A percentile compares a stretch with the other conserved stretches of the same genome.
Evolutionary conservation across 1,140 invertebrate genomes (phyloP).

Genomic region (Scaptomyza graminum): DNA sequence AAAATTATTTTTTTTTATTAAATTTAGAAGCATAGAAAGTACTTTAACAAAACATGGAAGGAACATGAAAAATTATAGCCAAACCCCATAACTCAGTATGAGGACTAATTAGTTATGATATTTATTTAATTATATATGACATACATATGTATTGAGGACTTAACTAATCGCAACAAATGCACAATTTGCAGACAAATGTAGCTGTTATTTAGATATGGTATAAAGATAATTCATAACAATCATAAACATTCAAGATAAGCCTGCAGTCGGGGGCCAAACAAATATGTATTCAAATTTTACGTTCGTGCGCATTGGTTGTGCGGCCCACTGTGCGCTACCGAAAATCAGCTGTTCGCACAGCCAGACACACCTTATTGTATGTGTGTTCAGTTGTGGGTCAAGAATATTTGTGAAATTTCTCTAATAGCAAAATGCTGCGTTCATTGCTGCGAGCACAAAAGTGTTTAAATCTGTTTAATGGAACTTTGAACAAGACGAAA

Average conservation of each 20-base stretch:
- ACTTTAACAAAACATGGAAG: too few species aligned
- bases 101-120: constrained; percentile 12
- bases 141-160: constrained; percentile 14
- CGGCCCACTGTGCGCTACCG: constrained; percentile 14
- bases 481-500: not conserved
- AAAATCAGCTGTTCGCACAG: constrained; percentile 38
- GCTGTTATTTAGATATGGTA: not conserved
- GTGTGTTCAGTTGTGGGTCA: constrained; percentile 8
- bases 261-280: not conserved
- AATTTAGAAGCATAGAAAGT: too few species aligned
- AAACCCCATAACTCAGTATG: too few species aligned
- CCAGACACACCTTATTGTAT: too few species aligned
- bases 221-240: too few species aligned
- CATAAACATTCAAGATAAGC: too few species aligned
- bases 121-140: too few species aligned
- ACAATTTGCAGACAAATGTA: not conserved
- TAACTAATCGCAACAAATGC: not conserved
- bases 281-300: not conserved
- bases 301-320: not conserved
- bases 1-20: too few species aligned
- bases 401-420: not conserved
- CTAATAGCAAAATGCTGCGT: constrained; percentile 47
- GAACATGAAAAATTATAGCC: too few species aligned
- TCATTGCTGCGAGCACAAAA: constrained; percentile 45
- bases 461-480: constrained; percentile 27